Evolutionary conservation across 2,888 invertebrate genomes (phyloP), one percentile per base, ranked within the genome.

Genomic region (Xiphydria camelus): DNA sequence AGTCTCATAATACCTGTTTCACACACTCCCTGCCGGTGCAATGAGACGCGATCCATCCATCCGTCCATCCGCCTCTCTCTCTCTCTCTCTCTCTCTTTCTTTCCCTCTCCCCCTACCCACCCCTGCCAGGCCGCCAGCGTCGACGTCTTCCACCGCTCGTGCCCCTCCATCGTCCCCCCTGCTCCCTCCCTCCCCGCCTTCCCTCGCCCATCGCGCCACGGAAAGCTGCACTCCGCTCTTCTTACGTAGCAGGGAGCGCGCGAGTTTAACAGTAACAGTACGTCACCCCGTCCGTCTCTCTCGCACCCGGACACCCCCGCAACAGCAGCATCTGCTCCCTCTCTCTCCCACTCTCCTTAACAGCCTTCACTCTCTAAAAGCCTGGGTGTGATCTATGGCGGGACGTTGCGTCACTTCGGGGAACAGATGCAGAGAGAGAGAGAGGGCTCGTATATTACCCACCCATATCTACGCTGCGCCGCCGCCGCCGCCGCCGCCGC

Each of bases 361-460:
- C 78, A 80, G 79, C 80, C 79, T 79, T 80, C 80, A 78, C 78
- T 80, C 80, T 73, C 73, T 80, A 80, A 81, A 80, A 81, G 81
- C 81, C 79, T 78, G 79, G 73, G 70, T 71, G 76, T 80, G 81
- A 82, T 82, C 82, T 82, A 82, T 81, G 80, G 80, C 79, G 78
- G 80, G 80, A 81, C 82, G 82, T 82, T 82, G 82, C 81, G 82
- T 82, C 82, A 81, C 78, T 80, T 14, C 70, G 67, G 63, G 67
- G 72, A 75, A 72, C 74, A 75, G 73, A 75, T 74, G 75, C 73
- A 74, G n/a, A n/a, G n/a, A n/a, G n/a, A n/a, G n/a, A n/a, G n/a
- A n/a, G n/a, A n/a, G 70, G 67, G 68, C 70, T 73, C 72, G 73
- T 75, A 75, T 74, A 73, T 75, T 74, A 73, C 69, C 66, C 69